phyloP scores from a whole-genome alignment of 1,140 invertebrate genomes.

The Heliconius congener region DNA sequence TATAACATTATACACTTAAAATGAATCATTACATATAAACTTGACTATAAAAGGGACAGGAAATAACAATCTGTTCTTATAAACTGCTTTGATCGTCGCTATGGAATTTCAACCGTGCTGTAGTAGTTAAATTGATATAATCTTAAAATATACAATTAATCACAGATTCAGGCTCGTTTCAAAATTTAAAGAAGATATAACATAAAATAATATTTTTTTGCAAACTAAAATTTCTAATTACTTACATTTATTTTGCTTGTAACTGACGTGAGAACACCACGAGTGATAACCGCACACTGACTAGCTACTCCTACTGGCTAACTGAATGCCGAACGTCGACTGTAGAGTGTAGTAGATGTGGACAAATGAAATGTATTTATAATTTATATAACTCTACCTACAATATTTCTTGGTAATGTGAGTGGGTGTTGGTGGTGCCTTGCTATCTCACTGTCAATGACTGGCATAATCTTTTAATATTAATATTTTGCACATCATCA shows the following conservation, averaged over 20 bases:
- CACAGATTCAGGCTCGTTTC: too few relatives aligned
- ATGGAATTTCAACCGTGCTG: too few relatives aligned
- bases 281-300: not conserved
- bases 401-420: not conserved
- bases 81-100: too few relatives aligned
- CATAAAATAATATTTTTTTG: not conserved
- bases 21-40: not conserved
- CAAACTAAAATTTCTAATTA: not conserved
- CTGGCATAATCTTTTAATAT: not conserved
- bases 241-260: not conserved
- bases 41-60: too few relatives aligned
- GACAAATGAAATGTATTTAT: not conserved
- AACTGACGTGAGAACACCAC: not conserved
- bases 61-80: too few relatives aligned
- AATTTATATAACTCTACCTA: not conserved
- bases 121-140: too few relatives aligned
- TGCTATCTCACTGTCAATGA: not conserved
- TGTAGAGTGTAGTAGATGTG: not conserved
- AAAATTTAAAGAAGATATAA: too few relatives aligned
- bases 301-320: not conserved
- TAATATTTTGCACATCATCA: not conserved
- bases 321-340: not conserved
- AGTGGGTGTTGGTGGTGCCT: not conserved
- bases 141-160: too few relatives aligned
- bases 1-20: not conserved